Percentiles rank a stretch among this genome's conserved stretches.
phyloP scores from a whole-genome alignment of 1,140 invertebrate genomes.

The Listronotus bonariensis region DNA sequence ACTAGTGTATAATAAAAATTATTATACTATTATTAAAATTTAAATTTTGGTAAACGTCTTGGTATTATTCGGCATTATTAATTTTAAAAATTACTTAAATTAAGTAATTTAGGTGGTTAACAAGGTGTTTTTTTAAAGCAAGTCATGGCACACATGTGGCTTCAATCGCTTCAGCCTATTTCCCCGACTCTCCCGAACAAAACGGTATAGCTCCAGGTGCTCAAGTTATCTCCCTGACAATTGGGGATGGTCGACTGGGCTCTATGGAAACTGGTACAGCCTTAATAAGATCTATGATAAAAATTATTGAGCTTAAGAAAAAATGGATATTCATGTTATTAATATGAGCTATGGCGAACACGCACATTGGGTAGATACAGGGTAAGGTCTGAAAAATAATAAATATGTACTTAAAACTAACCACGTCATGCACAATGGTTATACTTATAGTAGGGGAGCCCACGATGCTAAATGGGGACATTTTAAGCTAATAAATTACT shows the following conservation, averaged over 20 bases:
- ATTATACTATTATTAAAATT: no score
- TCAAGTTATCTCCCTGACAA: constrained; percentile 90
- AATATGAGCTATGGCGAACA: constrained; percentile 99
- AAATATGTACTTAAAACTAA: constrained; percentile 45
- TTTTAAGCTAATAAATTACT: no score
- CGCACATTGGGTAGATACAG: constrained; percentile 86
- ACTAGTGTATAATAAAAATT: no score
- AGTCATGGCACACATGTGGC: constrained; percentile 97
- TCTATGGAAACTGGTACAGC: constrained; percentile 97
- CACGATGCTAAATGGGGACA: no score
- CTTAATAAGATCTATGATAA: constrained; percentile 87
- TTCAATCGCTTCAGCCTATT: constrained; percentile 91
- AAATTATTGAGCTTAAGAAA: constrained; percentile 74
- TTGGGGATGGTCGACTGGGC: constrained; percentile 83
- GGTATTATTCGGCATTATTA: no score
- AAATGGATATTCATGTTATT: constrained; percentile 80
- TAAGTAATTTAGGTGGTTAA: no score
- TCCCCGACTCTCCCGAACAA: constrained; percentile 85
- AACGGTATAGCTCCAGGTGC: constrained; percentile 97
- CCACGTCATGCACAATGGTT: neutral
- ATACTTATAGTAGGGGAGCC: no score
- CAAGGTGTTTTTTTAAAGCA: constrained; percentile 62
- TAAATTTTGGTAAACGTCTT: no score
- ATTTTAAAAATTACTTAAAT: no score
- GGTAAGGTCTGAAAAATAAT: constrained; percentile 63